Base-by-base conservation (phyloP, 30 jellyfish, hydroid and myxozoan genomes). In the Aurelia coerulea region DNA sequence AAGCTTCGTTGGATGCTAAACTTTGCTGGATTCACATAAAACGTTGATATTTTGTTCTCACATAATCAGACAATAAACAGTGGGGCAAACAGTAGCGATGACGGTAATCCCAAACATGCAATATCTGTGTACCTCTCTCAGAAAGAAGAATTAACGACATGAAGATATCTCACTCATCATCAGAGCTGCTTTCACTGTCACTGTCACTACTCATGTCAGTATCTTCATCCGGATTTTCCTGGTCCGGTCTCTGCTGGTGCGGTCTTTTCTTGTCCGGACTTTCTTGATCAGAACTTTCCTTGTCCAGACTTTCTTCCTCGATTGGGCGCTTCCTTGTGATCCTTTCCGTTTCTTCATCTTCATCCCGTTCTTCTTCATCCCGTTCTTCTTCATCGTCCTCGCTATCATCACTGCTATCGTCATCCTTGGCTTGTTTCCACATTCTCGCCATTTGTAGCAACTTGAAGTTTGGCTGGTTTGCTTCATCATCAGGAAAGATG, bases 401-500 rank as follows among this genome's bases (percentile, higher is more conserved):
- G 5, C 42, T 87, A 5, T 75, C 86, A 41, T 76, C 90, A 71
- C 80, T 70, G 73, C 50, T 56, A 14, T 58, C 77, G 51, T 58
- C 91, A 37, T 62, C 92, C 34, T 73, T 78, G 29, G 86, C 69
- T 33, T 90, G 97, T 41, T 96, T 96, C 99, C 99, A 96, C 97
- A 90, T 79, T 60, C 93, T 79, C 19, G 99, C 99, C 97, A 91
- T 88, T 88, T 96, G 97, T 68, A 96, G 83, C 73, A 96, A 82
- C 69, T 96, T 96, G 89, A 91, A 91, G 78, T 96, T 96, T 4
- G 99, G 98, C 64, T 83, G 98, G 58, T 91, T 91, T 7, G 90
- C 97, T 76, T 87, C 97, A 65, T 91, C 97, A 41, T 96, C 99
- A 10, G 98, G 98, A 74, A 96, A 96, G 16, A 91, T 92, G 90